Evolutionary conservation across 2,797 vertebrate genomes (phyloP).

Genomic region (Glyptemys insculpta): DNA sequence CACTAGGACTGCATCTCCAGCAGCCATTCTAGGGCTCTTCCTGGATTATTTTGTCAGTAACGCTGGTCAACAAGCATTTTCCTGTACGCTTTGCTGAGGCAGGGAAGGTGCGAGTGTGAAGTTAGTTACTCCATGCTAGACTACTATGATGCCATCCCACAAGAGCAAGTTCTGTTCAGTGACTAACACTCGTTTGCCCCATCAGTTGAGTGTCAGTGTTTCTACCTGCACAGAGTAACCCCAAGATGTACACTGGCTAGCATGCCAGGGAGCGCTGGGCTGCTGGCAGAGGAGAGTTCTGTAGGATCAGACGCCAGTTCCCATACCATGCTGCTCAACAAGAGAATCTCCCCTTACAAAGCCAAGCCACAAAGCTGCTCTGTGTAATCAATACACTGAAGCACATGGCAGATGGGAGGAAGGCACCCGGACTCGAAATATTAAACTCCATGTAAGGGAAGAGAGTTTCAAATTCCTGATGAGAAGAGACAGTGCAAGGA

Average conservation of each 20-base stretch:
- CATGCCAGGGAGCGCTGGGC: not conserved
- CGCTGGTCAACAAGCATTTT: not conserved
- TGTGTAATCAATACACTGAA: slow-evolving; percentile 75
- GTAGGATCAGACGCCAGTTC: slow-evolving; percentile 30
- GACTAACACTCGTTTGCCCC: not conserved
- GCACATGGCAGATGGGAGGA: slow-evolving; percentile 66
- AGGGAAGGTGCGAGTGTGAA: not conserved
- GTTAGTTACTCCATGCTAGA: not conserved
- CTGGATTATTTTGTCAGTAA: too few species aligned
- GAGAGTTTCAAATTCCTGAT: slow-evolving; percentile 66
- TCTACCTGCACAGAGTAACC: not conserved
- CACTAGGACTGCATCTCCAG: not conserved
- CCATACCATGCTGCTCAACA: slow-evolving; percentile 19
- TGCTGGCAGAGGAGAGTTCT: slow-evolving; percentile 16
- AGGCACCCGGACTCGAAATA: slow-evolving; percentile 76
- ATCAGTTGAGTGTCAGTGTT: not conserved
- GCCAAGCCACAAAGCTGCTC: slow-evolving; percentile 45
- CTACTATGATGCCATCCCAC: not conserved
- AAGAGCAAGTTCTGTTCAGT: not conserved
- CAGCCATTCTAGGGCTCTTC: not conserved
- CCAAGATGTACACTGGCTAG: not conserved
- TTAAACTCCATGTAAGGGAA: slow-evolving; percentile 70
- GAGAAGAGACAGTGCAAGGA: slow-evolving; percentile 20
- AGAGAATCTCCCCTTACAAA: slow-evolving; percentile 72
- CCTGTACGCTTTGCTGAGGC: not conserved